A percentile compares a stretch with the other conserved stretches of the same genome.
phyloP scores from a whole-genome alignment of 2,113 vertebrate genomes.

The Macroglossus sobrinus region DNA sequence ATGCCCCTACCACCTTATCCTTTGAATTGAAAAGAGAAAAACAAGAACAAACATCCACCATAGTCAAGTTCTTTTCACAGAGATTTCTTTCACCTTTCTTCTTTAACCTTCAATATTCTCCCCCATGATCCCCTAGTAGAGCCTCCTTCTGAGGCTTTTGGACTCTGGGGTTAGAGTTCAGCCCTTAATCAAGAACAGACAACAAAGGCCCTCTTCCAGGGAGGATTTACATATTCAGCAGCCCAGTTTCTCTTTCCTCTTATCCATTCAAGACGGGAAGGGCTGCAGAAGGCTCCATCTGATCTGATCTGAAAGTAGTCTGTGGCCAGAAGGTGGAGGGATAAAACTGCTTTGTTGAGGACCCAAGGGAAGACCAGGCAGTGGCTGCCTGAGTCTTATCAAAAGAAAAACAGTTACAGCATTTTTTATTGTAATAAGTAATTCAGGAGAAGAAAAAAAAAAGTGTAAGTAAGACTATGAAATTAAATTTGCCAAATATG shows the following conservation, averaged over 20 bases:
- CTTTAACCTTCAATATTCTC: neutral
- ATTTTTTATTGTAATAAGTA: slow-evolving; percentile 57
- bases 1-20: neutral
- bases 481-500: slow-evolving; percentile 78
- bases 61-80: neutral
- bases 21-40: neutral
- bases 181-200: slow-evolving; percentile 54
- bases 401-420: slow-evolving; percentile 65
- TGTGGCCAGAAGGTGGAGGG: slow-evolving; percentile 51
- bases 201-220: neutral
- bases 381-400: slow-evolving; percentile 48
- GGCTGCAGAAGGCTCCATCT: slow-evolving; percentile 4
- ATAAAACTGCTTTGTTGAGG: slow-evolving; percentile 67
- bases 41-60: neutral
- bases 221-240: slow-evolving; percentile 65
- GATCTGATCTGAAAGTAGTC: neutral
- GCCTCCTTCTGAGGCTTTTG: slow-evolving; percentile 8
- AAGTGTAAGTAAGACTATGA: slow-evolving; percentile 73
- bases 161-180: slow-evolving; percentile 51
- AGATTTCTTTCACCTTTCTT: neutral
- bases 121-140: neutral
- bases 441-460: slow-evolving; percentile 25
- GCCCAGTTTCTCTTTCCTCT: neutral
- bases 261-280: slow-evolving; percentile 46
- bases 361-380: slow-evolving; percentile 48